Base-by-base conservation (phyloP, 2,888 invertebrate species). In the Drosophila limbata region DNA sequence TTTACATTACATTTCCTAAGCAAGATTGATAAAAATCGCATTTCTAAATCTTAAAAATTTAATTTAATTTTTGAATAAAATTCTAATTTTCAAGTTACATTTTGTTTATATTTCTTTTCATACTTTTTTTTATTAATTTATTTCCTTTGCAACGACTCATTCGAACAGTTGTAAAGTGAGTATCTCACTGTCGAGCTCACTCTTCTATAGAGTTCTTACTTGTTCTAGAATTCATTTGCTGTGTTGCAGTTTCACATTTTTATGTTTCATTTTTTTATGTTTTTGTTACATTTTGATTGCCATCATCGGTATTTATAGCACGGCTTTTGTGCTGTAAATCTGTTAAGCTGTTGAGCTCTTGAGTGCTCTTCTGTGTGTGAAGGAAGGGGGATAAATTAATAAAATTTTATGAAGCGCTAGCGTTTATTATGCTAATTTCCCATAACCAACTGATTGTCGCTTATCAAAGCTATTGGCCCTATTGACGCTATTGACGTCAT, bases 261-360 rank as follows among this genome's bases (percentile, higher is more conserved):
- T 47, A 8, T 28, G 28, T 28, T 1, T 28, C 2, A 8, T 64
- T 59, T 50, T 48, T 50, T n/a, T 28, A 15, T 15, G 1, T 47
- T 48, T 48, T 50, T 55, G 19, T 62, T 48, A 48, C 48, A 37
- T 28, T 55, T 47, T 53, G 39, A 35, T 42, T 65, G 60, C 59
- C 56, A 57, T 56, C 56, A 28, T 44, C 53, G 57, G 39, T 81
- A 85, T 84, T 84, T 82, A 79, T 71, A 60, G 60, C 62, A 55
- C 53, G 50, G 53, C 73, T 77, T 72, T 84, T 73, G 69, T 62
- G 67, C 66, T 51, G 76, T 60, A 85, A 85, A 88, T 83, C 88
- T 83, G 88, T 88, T 88, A 80, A 88, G 85, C 86, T 83, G 69
- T 71, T 80, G 67, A 84, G 84, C 86, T 83, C 68, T 71, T 80